A percentile compares a stretch with the other conserved stretches of the same genome.
These are phyloP conservation scores for Poeciliopsis paucimaculata DNA, from an alignment of 2,797 vertebrate genomes.

Conservation along the genomic window DNA sequence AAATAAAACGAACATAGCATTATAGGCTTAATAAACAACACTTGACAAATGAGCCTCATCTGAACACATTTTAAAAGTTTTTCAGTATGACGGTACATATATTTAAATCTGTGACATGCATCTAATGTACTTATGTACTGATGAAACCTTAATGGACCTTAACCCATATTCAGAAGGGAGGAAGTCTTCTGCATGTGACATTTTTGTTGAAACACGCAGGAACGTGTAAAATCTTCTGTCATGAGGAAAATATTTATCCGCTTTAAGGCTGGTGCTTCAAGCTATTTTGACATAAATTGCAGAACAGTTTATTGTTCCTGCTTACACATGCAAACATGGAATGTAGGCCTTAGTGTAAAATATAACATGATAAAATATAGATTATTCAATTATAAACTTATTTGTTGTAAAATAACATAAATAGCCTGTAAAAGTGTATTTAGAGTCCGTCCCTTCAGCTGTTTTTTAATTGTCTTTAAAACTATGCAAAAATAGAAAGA, in stretches of 20 bases:
- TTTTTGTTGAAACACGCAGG: background rate
- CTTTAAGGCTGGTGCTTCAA: background rate
- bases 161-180: background rate
- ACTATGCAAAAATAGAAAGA: background rate
- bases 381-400: background rate
- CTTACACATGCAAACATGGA: background rate
- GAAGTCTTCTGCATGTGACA: background rate
- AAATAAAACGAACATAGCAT: background rate
- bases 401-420: background rate
- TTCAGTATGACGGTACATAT: background rate
- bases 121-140: background rate
- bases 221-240: background rate
- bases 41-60: background rate
- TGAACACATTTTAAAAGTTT: background rate
- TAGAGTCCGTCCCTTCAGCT: background rate
- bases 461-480: background rate
- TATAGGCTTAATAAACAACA: background rate
- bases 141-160: background rate
- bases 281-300: background rate
- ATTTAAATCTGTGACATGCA: background rate
- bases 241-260: background rate
- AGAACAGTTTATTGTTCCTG: background rate
- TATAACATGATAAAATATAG: background rate
- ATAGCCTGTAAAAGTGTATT: background rate
- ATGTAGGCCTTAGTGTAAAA: background rate